A percentile compares a stretch with the other conserved stretches of the same genome.
These are phyloP conservation scores for Cnemophilus loriae DNA, from an alignment of 2,113 vertebrate genomes.

Conservation along the genomic window DNA sequence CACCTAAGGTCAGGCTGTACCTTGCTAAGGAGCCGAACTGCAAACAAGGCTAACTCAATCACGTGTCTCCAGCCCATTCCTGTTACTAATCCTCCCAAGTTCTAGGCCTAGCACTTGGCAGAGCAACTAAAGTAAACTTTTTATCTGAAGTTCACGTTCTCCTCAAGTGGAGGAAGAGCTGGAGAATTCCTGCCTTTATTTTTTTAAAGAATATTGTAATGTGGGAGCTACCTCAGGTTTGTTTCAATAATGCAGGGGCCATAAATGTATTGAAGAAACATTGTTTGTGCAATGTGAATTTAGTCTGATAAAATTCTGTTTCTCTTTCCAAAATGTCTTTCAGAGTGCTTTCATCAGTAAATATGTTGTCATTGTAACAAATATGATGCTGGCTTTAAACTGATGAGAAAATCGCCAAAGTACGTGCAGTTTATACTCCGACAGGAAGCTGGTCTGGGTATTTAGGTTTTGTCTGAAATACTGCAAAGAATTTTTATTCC, in stretches of 20 bases:
- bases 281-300: neutral
- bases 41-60: slow-evolving; percentile 45
- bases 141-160: slow-evolving; percentile 29
- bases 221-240: neutral
- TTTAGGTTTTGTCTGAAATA: neutral
- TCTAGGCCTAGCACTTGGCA: slow-evolving; percentile 43
- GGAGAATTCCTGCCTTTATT: neutral
- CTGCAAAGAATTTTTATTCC: neutral
- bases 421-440: neutral
- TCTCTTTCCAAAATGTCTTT: neutral
- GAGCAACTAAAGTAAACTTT: neutral
- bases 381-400: neutral
- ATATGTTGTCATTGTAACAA: neutral
- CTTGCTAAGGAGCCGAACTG: slow-evolving; percentile 41
- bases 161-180: slow-evolving; percentile 1
- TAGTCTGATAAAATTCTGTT: neutral
- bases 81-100: slow-evolving; percentile 51
- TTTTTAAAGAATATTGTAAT: neutral
- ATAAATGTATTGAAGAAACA: neutral
- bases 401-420: neutral
- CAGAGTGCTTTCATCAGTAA: neutral
- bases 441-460: neutral
- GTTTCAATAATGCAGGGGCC: neutral
- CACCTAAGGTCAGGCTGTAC: slow-evolving; percentile 69
- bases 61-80: slow-evolving; percentile 33